phyloP scores from a whole-genome alignment of 2,797 vertebrate genomes.

The Labroides dimidiatus region DNA sequence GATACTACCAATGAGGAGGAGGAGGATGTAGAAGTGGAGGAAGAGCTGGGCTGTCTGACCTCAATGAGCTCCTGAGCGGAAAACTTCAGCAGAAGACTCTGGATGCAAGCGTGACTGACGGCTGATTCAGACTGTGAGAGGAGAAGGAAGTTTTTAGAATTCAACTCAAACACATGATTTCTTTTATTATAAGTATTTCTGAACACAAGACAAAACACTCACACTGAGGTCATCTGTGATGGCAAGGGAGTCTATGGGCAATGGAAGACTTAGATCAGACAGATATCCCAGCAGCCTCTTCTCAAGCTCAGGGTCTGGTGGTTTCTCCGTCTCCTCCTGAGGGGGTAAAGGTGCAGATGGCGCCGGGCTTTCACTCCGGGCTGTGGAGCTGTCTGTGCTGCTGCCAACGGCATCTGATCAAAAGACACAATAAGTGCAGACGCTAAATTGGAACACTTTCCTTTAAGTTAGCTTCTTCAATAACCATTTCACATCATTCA shows the following conservation, averaged over 20 bases:
- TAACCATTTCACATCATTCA: no score
- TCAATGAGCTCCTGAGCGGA: constrained; percentile 95
- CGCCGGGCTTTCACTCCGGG: constrained; percentile 91
- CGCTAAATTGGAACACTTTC: neutral
- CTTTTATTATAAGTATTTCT: neutral
- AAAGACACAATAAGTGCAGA: neutral
- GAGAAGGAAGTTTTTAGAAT: neutral
- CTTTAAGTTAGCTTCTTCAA: neutral
- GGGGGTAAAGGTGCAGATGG: constrained; percentile 73
- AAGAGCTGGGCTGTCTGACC: constrained; percentile 84
- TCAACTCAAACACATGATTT: neutral
- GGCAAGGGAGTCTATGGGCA: constrained; percentile 90
- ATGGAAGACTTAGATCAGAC: constrained; percentile 88
- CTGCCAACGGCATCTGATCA: constrained; percentile 82
- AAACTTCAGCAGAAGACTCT: constrained; percentile 93
- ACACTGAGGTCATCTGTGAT: constrained; percentile 91
- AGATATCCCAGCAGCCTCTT: constrained; percentile 91
- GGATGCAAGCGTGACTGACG: constrained; percentile 87
- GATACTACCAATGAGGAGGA: constrained; percentile 88
- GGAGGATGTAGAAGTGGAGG: constrained; percentile 78
- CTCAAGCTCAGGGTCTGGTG: constrained; percentile 91
- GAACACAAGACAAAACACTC: constrained; percentile 54
- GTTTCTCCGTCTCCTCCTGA: constrained; percentile 83
- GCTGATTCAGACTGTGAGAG: constrained; percentile 84
- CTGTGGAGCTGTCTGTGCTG: constrained; percentile 79